A percentile compares a stretch with the other conserved stretches of the same genome.
Evolutionary conservation across 1,140 invertebrate species (phyloP).

Genomic region (Prorops nasuta): DNA sequence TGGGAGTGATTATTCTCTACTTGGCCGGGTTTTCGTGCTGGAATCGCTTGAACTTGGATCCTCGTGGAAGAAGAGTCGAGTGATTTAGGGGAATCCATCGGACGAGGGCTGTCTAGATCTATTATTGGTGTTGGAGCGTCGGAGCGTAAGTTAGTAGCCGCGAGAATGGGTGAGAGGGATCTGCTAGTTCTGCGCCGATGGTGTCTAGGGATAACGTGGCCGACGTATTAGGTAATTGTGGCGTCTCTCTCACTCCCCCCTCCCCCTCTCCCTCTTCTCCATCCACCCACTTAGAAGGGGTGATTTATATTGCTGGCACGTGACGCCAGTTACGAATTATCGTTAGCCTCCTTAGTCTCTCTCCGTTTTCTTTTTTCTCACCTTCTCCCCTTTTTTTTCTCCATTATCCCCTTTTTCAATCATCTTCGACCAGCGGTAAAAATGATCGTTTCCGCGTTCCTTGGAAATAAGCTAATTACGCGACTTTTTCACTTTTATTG

Average conservation of each 20-base stretch:
- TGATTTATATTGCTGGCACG: constrained; percentile 53
- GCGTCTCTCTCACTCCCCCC: no score
- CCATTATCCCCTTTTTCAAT: not conserved
- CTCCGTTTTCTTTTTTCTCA: not conserved
- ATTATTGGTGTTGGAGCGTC: constrained; percentile 32
- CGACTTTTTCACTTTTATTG: no score
- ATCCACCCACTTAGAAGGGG: constrained; percentile 18
- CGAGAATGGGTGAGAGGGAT: not conserved
- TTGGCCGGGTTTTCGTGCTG: no score
- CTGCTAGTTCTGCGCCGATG: constrained; percentile 25
- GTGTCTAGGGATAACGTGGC: constrained; percentile 38
- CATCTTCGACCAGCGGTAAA: no score
- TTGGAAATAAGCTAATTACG: no score
- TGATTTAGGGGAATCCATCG: constrained; percentile 33
- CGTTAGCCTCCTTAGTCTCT: constrained; percentile 35
- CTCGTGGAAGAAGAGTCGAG: constrained; percentile 15
- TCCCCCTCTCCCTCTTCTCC: no score
- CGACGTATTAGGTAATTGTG: constrained; percentile 50
- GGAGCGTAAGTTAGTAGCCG: constrained; percentile 16
- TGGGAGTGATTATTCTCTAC: no score
- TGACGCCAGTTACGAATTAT: constrained; percentile 48
- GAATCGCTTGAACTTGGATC: no score
- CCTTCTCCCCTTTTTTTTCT: constrained; percentile 1
- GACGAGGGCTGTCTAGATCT: constrained; percentile 28
- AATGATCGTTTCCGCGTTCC: no score